Percentiles rank a stretch among this genome's conserved stretches.
Conservation (phyloP, 2,113 vertebrate genomes). For the Atractosteus spatula region DNA sequence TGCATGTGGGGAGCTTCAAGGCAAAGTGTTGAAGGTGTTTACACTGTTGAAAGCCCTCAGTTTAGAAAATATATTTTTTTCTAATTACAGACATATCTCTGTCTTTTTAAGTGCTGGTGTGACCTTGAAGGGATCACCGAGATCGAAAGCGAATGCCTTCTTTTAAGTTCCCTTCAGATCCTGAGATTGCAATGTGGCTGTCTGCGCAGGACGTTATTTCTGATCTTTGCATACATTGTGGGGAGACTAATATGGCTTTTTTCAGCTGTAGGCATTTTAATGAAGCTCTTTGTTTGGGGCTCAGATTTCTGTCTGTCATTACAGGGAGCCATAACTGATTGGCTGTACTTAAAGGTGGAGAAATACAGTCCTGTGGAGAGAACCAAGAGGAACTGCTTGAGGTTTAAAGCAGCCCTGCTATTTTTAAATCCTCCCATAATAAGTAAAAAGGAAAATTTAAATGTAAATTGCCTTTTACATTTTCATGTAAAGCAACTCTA, state of each 20-base stretch:
- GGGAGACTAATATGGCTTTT: constrained; percentile 45
- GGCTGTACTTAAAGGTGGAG: constrained; percentile 56
- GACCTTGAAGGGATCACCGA: constrained; percentile 38
- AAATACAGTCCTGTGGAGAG: constrained; percentile 50
- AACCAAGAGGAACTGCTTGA: constrained; percentile 31
- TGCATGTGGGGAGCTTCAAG: no score
- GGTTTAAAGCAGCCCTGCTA: constrained; percentile 53
- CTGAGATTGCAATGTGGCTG: constrained; percentile 29
- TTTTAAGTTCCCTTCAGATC: constrained; percentile 40
- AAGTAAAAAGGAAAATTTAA: constrained; percentile 62
- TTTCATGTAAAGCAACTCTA: constrained; percentile 57
- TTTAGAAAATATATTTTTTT: no score
- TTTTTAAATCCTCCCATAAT: constrained; percentile 59
- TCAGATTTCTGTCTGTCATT: constrained; percentile 43
- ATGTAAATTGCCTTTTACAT: constrained; percentile 70
- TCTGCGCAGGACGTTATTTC: constrained; percentile 43
- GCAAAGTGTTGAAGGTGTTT: no score
- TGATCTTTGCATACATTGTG: constrained; percentile 54
- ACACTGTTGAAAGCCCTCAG: no score
- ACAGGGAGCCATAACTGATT: constrained; percentile 46
- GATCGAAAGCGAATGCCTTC: constrained; percentile 30
- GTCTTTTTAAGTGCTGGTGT: constrained; percentile 49
- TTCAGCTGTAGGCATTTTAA: constrained; percentile 71
- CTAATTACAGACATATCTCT: constrained; percentile 19
- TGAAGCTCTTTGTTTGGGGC: constrained; percentile 64